Base-by-base conservation (phyloP, 2,888 invertebrate genomes). In the Adelphocoris suturalis region DNA sequence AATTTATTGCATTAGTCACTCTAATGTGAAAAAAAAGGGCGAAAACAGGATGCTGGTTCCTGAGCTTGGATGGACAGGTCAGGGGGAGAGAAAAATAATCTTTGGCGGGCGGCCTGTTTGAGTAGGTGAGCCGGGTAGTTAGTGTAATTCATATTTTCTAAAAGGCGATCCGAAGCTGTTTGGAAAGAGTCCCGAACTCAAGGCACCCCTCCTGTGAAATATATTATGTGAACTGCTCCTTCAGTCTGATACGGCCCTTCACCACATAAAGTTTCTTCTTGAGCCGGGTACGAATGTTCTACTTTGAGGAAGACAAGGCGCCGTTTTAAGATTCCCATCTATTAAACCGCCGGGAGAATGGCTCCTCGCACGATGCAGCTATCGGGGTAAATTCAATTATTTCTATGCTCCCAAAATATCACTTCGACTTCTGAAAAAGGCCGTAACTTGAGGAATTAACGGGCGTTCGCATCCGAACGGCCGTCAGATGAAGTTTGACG, bases 311-410 rank as follows among this genome's bases (percentile, higher is more conserved):
- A 23, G 57, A 68, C 16, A 27, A 68, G 19, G 14, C 46, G 14
- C 27, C 85, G 68, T 61, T 61, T 37, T 23, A 82, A 27, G 12
- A 82, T 52, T 52, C 28, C 16, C 46, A 52, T 82, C 27, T 82
- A 23, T 55, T 55, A 28, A 82, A 82, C 37, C 5, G 47, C 14
- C 2, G 52, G 13, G 5, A 48, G 19, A 68, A 68, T 68, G 12
- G 7, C 68, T 11, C 12, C 68, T 68, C n/a, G 19, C 27, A 68
- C 52, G 82, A 27, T 55, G 5, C 52, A 82, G 37, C 61, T 19
- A 85, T 85, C 57, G 55, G 13, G 57, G 48, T 61, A 57, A 85
- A 85, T 85, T 61, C 61, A 85, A 85, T 85, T 85, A 85, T 23
- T 47, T 47, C 47, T 47, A 11, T 37, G 61, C 37, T 28, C 11